Evolutionary conservation across 2,797 vertebrate species (phyloP), one percentile per base, ranked within the genome.

Genomic region (Alfaro cultratus): DNA sequence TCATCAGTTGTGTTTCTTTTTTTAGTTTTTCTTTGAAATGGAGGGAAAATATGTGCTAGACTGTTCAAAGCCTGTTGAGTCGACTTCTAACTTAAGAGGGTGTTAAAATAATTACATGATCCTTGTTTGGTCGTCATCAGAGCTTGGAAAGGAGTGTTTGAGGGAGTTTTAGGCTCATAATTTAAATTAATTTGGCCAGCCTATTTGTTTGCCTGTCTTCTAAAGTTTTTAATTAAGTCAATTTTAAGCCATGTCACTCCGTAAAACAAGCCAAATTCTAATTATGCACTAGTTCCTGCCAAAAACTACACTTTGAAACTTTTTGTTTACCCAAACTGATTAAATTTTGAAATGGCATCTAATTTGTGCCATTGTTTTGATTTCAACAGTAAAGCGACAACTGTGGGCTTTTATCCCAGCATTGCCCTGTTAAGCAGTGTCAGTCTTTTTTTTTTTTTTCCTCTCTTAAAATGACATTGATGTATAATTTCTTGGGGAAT

Each of bases 401-500:
- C 11, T 78, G 41, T 75, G 16, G 36, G 29, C 34, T 74, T 87
- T 84, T 74, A 41, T 53, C 70, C 43, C 75, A 51, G 29, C 75
- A 85, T 86, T 71, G 77, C 16, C 81, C 46, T 71, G 74, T 70
- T 45, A 74, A 74, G 26, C 72, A 73, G 31, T 73, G 75, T 81
- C 73, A 70, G 12, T 73, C 34, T 31, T 53, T 2, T 43, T 26
- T 39, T 68, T 39, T 77, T 67, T 74, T 3, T 13, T 5, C 13
- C 80, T 74, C 85, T 75, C 68, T 15, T 29, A 23, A 8, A 77
- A 55, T 75, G 73, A 79, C 77, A 29, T 79, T 67, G 77, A 85
- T 53, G 67, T 87, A 57, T 85, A 70, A 78, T 92, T 86, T 88
- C 60, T 71, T 41, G 55, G 47, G 16, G 23, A 71, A 5, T 39